Conservation (phyloP, 2,797 vertebrate species). For the Esox masquinongy region DNA sequence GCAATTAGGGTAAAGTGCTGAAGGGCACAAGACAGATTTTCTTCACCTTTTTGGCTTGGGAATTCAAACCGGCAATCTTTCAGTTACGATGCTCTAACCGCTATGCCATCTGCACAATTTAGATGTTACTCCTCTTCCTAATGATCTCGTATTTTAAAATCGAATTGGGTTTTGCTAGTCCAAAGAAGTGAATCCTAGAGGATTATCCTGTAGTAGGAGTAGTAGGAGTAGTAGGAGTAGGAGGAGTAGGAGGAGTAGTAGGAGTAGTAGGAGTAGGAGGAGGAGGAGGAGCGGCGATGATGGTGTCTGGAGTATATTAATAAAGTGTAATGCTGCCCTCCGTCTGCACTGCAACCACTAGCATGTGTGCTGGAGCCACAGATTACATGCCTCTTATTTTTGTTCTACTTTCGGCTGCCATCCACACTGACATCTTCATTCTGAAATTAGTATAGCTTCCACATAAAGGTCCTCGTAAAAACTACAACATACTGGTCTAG, state of each 20-base stretch:
- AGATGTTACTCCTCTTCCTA: background rate
- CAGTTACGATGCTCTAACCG: no score
- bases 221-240: background rate
- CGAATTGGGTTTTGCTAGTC: background rate
- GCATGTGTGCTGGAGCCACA: slow-evolving; percentile 9
- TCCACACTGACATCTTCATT: slow-evolving; percentile 9
- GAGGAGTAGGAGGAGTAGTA: no score
- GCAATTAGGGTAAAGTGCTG: no score
- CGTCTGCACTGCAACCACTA: background rate
- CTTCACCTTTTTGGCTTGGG: no score
- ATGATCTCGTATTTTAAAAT: background rate
- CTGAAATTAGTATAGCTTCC: background rate
- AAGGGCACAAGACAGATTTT: no score
- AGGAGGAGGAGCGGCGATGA: no score
- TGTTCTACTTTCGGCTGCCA: slow-evolving; percentile 6
- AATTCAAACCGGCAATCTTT: no score
- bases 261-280: no score
- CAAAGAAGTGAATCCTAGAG: background rate
- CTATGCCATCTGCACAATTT: background rate
- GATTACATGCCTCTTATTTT: slow-evolving; percentile 16
- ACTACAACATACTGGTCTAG: background rate
- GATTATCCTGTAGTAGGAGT: background rate
- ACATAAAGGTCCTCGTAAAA: background rate
- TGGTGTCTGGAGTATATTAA: slow-evolving; percentile 10
- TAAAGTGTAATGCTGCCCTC: slow-evolving; percentile 2